Conservation (phyloP, 2,113 vertebrate genomes). For the Motacilla tschutschensis region DNA sequence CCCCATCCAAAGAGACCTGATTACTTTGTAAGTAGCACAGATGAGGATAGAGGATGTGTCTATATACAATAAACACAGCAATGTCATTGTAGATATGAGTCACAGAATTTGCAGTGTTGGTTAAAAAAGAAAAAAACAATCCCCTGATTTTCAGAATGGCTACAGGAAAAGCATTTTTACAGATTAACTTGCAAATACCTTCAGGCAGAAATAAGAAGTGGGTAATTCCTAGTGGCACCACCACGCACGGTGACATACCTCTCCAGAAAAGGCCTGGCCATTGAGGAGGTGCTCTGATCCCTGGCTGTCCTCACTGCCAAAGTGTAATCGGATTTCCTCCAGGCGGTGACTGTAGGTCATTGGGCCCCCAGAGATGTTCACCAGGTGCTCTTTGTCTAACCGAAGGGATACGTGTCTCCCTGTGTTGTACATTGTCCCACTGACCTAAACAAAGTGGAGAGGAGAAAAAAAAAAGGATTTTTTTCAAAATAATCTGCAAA, state of each 20-base stretch:
- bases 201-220: not conserved
- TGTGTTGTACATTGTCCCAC: constrained; percentile 98
- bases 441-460: constrained; percentile 76
- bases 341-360: constrained; percentile 97
- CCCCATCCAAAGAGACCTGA: not conserved
- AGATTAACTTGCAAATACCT: not conserved
- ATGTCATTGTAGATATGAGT: not conserved
- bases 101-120: no score
- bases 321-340: constrained; percentile 96
- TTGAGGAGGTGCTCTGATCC: constrained; percentile 97
- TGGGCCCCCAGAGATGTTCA: constrained; percentile 96
- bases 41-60: not conserved
- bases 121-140: fast-evolving
- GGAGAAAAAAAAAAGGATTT: not conserved
- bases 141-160: not conserved
- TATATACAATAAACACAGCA: not conserved
- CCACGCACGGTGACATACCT: constrained; percentile 71
- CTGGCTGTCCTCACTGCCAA: constrained; percentile 94
- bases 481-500: not conserved
- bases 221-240: not conserved
- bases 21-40: not conserved
- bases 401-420: constrained; percentile 95
- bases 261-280: constrained; percentile 96
- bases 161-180: not conserved
- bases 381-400: constrained; percentile 95